Evolutionary conservation across 2,888 invertebrate genomes (phyloP), one percentile per base, ranked within the genome.

Genomic region (Exocentrus adspersus): DNA sequence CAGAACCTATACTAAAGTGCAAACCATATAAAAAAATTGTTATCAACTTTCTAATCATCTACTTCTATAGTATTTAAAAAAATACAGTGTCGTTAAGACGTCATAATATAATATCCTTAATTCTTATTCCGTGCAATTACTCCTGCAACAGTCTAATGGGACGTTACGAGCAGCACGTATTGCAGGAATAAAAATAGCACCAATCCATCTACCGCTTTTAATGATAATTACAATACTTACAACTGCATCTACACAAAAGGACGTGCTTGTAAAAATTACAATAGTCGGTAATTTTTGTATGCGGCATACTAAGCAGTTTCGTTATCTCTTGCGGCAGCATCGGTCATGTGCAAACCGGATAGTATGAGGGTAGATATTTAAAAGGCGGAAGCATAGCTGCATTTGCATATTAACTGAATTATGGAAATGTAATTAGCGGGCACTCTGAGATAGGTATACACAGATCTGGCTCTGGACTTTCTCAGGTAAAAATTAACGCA

Each of bases 391-490:
- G 78, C 77, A 74, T 73, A 69, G 69, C 71, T 69, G 69, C 72
- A 83, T 83, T 82, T 83, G 79, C 83, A 83, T 83, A 81, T 83
- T 83, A 83, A 83, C 80, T 78, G 79, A 81, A 81, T 82, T 83
- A 83, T 83, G 83, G 82, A 82, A 82, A 82, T 82, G 82, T 80
- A 83, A 83, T 83, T 83, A 83, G 73, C 63, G 64, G 52, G 67
- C 60, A 62, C 63, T 43, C 17, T 54, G 43, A 43, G 43, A 45
- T 60, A 62, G 58, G 62, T 62, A 52, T 43, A 17, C 21, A 24
- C 24, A 24, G 24, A 24, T 3, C 24, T 24, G 24, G 24, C 24
- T 24, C 24, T 7, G 7, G 24, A 24, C 7, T 3, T 7, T 5
- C 7, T 24, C 24, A 24, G 7, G 24, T 24, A 24, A 7, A 5